Evolutionary conservation across 2,888 invertebrate genomes (phyloP).

Genomic region (Ceriagrion tenellum): DNA sequence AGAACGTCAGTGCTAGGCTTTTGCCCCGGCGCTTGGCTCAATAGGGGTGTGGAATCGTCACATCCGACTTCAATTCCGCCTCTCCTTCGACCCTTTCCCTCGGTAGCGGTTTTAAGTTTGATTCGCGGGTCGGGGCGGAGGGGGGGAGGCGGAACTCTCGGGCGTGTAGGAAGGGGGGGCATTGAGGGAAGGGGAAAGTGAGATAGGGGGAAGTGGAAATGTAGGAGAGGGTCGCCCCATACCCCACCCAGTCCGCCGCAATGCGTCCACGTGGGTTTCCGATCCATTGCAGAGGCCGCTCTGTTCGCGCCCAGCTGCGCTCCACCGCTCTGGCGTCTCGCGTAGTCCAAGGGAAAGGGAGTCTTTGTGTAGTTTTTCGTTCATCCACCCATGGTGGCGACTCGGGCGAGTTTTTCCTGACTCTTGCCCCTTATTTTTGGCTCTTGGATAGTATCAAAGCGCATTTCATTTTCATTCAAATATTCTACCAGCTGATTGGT

Average conservation of each 20-base stretch:
- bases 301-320: not conserved
- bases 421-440: no score
- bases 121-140: not conserved
- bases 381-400: not conserved
- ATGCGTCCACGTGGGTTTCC: conserved; percentile 1
- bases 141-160: not conserved
- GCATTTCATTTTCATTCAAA: no score
- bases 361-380: not conserved
- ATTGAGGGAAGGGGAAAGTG: not conserved
- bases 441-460: no score
- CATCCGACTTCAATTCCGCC: not conserved
- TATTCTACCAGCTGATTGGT: no score
- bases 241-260: not conserved
- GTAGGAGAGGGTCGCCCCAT: not conserved
- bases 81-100: not conserved
- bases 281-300: not conserved
- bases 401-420: no score
- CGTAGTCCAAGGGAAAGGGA: not conserved
- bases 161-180: not conserved
- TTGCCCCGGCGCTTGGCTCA: no score
- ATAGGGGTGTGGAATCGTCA: no score
- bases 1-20: no score
- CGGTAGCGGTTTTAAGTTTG: conserved; percentile 31
- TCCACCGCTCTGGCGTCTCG: not conserved
- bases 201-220: no score